These are phyloP conservation scores for Coreius guichenoti DNA, from an alignment of 2,797 vertebrate species.

Conservation along the genomic window DNA sequence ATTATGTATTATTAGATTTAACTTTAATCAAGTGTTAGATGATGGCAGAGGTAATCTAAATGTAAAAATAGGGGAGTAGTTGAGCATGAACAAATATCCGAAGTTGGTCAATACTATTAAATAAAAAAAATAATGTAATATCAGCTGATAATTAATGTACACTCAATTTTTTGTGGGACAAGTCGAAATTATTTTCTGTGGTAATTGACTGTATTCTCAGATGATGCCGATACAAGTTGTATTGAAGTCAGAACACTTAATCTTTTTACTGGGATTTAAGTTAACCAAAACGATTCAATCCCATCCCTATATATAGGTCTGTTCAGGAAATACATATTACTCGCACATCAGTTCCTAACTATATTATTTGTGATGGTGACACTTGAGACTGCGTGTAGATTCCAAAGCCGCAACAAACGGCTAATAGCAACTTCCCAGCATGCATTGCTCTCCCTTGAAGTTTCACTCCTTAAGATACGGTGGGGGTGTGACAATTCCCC, in stretches of 20 bases:
- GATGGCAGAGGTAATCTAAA: not conserved
- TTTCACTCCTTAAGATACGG: conserved; percentile 53
- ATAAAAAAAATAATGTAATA: not conserved
- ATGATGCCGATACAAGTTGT: not conserved
- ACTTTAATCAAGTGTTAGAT: not conserved
- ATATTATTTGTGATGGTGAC: not conserved
- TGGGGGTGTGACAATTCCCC: conserved; percentile 51
- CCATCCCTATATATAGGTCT: not conserved
- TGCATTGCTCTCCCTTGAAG: conserved; percentile 51
- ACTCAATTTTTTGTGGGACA: too few relatives aligned
- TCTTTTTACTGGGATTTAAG: not conserved
- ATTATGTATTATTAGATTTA: not conserved
- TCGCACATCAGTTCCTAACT: not conserved
- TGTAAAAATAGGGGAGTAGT: not conserved
- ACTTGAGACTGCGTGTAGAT: conserved; percentile 17
- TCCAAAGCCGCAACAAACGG: conserved; percentile 43
- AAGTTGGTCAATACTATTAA: not conserved
- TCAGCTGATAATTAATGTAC: not conserved
- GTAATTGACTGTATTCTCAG: not conserved
- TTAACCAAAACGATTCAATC: not conserved
- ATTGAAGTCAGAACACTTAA: not conserved
- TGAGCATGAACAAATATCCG: not conserved
- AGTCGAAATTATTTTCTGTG: not conserved
- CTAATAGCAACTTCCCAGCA: conserved; percentile 53
- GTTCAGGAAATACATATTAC: not conserved